A percentile compares a stretch with the other conserved stretches of the same genome.
Evolutionary conservation across 2,888 invertebrate species (phyloP).

Genomic region (Laothoe populi): DNA sequence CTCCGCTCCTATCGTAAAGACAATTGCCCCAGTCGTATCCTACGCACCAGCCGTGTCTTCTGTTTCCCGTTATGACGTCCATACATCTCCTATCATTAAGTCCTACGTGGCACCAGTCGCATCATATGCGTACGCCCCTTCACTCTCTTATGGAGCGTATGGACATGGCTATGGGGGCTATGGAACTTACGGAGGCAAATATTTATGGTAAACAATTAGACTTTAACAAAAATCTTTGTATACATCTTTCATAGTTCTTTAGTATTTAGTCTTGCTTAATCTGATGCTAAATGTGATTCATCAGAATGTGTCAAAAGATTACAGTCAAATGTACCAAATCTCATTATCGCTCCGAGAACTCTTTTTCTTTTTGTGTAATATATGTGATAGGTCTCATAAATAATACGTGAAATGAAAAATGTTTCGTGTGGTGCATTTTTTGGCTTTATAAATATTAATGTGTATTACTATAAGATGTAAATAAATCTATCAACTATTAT

Average conservation of each 20-base stretch:
- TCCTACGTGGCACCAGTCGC: constrained; percentile 49
- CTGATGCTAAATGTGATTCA: no score
- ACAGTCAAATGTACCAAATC: no score
- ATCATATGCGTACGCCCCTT: constrained; percentile 36
- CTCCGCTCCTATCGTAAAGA: constrained; percentile 49
- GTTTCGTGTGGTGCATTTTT: neutral
- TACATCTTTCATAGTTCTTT: no score
- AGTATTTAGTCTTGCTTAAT: no score
- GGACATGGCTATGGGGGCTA: constrained; percentile 39
- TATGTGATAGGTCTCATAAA: no score
- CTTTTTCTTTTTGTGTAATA: constrained; percentile 15
- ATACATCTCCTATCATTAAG: constrained; percentile 51
- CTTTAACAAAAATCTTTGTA: no score
- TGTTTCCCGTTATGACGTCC: constrained; percentile 60
- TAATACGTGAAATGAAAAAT: neutral
- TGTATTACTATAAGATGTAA: constrained; percentile 11
- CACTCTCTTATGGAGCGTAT: constrained; percentile 41
- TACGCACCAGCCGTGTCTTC: constrained; percentile 55
- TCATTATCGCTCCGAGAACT: no score
- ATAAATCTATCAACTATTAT: neutral
- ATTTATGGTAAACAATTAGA: constrained; percentile 50
- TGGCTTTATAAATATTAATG: neutral
- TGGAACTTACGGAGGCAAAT: constrained; percentile 48
- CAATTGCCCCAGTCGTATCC: constrained; percentile 49
- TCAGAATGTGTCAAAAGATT: no score